A percentile compares a stretch with the other conserved stretches of the same genome.
phyloP scores from a whole-genome alignment of 2,888 invertebrate genomes.

The Ormyrus thymus region DNA sequence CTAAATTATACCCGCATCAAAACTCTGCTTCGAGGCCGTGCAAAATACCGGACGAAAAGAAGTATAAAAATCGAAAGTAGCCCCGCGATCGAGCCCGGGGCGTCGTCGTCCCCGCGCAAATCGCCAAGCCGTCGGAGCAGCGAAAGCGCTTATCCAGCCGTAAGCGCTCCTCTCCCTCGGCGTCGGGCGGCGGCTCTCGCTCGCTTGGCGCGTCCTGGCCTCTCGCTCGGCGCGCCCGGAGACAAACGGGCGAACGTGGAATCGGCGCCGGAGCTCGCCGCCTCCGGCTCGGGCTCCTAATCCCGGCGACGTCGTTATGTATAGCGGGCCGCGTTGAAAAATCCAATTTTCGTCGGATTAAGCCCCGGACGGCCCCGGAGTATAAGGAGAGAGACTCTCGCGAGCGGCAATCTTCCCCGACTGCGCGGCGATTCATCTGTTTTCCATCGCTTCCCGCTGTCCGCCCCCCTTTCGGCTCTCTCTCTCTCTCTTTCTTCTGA shows the following conservation, averaged over 20 bases:
- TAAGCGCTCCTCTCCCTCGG: too few relatives aligned
- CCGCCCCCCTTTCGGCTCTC: not conserved
- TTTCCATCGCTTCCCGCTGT: conserved; percentile 34
- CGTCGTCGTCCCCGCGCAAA: too few relatives aligned
- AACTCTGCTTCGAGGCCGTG: too few relatives aligned
- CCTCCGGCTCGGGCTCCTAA: conserved; percentile 17
- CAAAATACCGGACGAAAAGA: too few relatives aligned
- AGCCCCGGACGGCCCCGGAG: conserved; percentile 32
- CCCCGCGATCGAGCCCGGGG: too few relatives aligned
- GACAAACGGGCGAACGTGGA: not conserved
- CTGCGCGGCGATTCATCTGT: conserved; percentile 38
- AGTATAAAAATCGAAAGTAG: too few relatives aligned
- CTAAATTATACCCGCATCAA: too few relatives aligned
- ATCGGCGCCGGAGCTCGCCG: conserved; percentile 4
- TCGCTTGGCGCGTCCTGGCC: too few relatives aligned
- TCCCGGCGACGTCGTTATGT: conserved; percentile 8
- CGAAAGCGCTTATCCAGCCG: too few relatives aligned
- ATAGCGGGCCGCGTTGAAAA: conserved; percentile 35
- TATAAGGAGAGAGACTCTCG: conserved; percentile 26
- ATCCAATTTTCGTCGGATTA: conserved; percentile 56
- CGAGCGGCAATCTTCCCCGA: conserved; percentile 40
- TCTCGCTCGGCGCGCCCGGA: too few relatives aligned
- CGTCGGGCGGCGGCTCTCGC: too few relatives aligned
- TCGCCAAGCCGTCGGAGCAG: too few relatives aligned
- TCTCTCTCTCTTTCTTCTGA: not conserved